Conservation (phyloP, 1,140 invertebrate species). For the Dendroctonus ponderosae region DNA sequence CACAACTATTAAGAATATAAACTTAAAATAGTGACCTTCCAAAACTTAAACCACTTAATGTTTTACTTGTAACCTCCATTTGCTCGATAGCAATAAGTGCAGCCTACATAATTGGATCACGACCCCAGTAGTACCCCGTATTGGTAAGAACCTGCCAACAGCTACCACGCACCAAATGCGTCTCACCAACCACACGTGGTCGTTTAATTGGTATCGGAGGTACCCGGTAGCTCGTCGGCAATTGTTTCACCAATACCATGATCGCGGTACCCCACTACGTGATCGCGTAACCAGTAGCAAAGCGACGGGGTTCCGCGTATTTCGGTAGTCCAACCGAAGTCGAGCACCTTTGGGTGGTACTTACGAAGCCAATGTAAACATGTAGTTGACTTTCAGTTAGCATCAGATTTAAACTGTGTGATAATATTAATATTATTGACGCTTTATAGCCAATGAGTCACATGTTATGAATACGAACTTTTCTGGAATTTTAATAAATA, state of each 20-base stretch:
- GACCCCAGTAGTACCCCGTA: constrained; percentile 9
- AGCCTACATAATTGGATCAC: constrained; percentile 17
- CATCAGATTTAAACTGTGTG: too few species aligned
- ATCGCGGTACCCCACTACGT: constrained; percentile 33
- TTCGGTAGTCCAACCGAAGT: not conserved
- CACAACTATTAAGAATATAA: too few species aligned
- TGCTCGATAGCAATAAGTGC: not conserved
- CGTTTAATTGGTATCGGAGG: constrained; percentile 38
- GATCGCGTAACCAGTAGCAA: constrained; percentile 39
- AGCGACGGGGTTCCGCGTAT: constrained; percentile 30
- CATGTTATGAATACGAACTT: too few species aligned
- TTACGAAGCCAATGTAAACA: too few species aligned
- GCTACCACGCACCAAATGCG: constrained; percentile 16
- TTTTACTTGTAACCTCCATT: not conserved
- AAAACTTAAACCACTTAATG: too few species aligned
- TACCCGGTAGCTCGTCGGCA: constrained; percentile 40
- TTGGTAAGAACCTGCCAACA: constrained; percentile 12
- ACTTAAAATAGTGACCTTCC: too few species aligned
- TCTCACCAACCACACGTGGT: constrained; percentile 16
- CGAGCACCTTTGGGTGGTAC: too few species aligned
- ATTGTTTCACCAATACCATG: constrained; percentile 39
- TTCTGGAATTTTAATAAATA: too few species aligned
- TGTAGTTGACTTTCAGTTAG: too few species aligned
- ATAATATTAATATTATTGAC: too few species aligned
- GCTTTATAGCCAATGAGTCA: too few species aligned